A percentile compares a stretch with the other conserved stretches of the same genome.
These are phyloP conservation scores for Yponomeuta malinellus DNA, from an alignment of 2,888 invertebrate species.

Conservation along the genomic window DNA sequence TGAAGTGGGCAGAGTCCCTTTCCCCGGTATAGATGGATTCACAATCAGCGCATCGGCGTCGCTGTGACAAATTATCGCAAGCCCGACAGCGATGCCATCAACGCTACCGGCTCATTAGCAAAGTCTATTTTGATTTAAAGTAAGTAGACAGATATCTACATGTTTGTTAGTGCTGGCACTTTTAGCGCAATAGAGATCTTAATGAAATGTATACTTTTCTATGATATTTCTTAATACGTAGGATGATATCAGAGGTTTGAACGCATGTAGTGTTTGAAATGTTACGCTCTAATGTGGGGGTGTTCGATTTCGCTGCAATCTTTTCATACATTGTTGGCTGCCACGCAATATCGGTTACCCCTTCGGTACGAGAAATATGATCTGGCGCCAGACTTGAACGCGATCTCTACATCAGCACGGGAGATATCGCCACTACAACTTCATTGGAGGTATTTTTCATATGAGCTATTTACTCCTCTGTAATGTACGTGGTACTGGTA, in stretches of 20 bases:
- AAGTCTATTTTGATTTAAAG: background rate
- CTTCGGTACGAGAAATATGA: conserved; percentile 34
- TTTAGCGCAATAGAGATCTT: too few relatives aligned
- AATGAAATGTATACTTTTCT: too few relatives aligned
- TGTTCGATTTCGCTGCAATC: background rate
- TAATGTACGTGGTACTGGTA: too few relatives aligned
- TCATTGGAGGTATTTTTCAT: background rate
- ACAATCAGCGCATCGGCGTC: conserved; percentile 33
- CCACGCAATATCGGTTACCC: conserved; percentile 1
- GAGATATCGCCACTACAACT: conserved; percentile 2
- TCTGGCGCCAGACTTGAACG: conserved; percentile 34
- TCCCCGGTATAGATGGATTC: conserved; percentile 49
- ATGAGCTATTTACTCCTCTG: background rate
- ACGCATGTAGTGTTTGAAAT: too few relatives aligned
- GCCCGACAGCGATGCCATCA: conserved; percentile 11
- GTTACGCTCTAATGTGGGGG: background rate
- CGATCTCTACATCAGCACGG: conserved; percentile 18
- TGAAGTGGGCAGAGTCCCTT: conserved; percentile 61
- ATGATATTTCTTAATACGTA: too few relatives aligned
- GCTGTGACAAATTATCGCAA: conserved; percentile 19
- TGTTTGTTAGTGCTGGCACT: background rate
- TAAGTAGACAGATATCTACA: background rate
- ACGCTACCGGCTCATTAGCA: background rate
- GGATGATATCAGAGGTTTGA: too few relatives aligned
- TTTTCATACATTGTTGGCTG: background rate